Percentiles rank a stretch among this genome's conserved stretches.
Evolutionary conservation across 2,113 vertebrate species (phyloP).

Genomic region (Tichodroma muraria): DNA sequence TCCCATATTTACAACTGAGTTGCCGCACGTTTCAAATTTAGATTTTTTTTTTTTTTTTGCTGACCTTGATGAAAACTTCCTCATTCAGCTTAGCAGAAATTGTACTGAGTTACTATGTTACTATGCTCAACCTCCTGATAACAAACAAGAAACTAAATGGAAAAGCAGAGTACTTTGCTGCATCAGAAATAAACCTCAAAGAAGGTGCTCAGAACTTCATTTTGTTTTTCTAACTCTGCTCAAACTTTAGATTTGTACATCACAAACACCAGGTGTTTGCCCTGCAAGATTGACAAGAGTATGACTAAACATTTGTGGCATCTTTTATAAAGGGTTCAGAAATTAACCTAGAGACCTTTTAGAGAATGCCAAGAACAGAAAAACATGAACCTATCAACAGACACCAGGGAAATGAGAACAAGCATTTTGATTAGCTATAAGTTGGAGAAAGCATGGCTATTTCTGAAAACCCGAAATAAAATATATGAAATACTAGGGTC

Average conservation of each 20-base stretch:
- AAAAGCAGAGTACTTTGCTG: neutral
- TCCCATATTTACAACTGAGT: neutral
- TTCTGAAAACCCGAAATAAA: neutral
- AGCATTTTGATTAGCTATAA: neutral
- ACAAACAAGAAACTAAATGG: neutral
- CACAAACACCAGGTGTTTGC: neutral
- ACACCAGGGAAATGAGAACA: neutral
- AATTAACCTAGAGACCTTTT: neutral
- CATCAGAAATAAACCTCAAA: neutral
- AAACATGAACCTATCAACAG: neutral
- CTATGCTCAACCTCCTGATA: neutral
- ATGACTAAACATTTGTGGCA: neutral
- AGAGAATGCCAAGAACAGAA: neutral
- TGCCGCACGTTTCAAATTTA: neutral
- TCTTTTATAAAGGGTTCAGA: neutral
- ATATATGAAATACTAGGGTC: neutral
- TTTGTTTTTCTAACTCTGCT: neutral
- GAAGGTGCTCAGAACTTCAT: neutral
- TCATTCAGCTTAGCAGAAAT: neutral
- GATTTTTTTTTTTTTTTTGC: neutral
- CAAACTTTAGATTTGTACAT: neutral
- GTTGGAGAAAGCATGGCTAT: neutral
- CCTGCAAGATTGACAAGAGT: neutral
- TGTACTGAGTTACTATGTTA: neutral
- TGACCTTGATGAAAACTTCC: neutral